These are phyloP conservation scores for Sepiola atlantica DNA, from an alignment of 2,888 invertebrate genomes.

Conservation along the genomic window DNA sequence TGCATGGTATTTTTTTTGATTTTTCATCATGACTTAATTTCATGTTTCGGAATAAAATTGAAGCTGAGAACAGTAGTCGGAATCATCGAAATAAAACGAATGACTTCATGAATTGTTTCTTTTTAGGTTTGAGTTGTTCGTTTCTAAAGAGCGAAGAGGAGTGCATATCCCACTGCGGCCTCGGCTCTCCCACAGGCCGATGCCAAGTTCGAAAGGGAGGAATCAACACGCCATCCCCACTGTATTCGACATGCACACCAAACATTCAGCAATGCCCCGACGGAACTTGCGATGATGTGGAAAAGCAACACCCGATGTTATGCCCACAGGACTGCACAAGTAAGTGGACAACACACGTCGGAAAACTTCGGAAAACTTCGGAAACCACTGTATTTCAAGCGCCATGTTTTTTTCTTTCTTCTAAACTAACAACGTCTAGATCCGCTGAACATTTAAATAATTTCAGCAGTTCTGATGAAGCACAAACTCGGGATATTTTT, in stretches of 20 bases:
- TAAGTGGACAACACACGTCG: neutral
- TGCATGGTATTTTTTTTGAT: no score
- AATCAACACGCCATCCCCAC: constrained; percentile 33
- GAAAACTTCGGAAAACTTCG: no score
- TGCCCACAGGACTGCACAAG: constrained; percentile 46
- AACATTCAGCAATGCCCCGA: constrained; percentile 34
- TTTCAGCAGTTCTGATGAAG: no score
- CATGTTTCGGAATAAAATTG: no score
- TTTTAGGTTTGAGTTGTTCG: constrained; percentile 36
- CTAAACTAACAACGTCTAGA: neutral
- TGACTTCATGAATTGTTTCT: no score
- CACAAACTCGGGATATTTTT: no score
- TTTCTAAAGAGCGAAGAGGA: constrained; percentile 39
- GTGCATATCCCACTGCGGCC: constrained; percentile 3
- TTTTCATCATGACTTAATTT: no score
- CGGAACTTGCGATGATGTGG: constrained; percentile 45
- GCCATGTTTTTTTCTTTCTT: no score
- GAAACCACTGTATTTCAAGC: neutral
- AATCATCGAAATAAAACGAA: no score
- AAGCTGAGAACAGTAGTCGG: no score
- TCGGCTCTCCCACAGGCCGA: neutral
- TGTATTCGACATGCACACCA: constrained; percentile 43
- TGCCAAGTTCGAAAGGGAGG: neutral
- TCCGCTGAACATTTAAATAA: no score
- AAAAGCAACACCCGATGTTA: constrained; percentile 38